Conservation (phyloP, 2,888 invertebrate genomes). For the Thysanoteuthis rhombus region DNA sequence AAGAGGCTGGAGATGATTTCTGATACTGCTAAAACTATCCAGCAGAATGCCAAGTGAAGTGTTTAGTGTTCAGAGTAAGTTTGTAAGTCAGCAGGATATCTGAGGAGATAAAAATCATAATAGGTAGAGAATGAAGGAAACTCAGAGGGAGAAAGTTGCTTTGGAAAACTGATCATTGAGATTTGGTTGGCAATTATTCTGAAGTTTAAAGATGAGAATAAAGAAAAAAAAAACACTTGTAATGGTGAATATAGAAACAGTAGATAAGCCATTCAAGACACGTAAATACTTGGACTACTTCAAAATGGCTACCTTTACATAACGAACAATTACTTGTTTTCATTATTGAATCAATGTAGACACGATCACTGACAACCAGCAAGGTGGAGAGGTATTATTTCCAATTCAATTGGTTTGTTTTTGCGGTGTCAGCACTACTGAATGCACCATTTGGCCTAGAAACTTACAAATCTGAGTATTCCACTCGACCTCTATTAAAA, state of each 20-base stretch:
- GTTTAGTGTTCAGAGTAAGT: background rate
- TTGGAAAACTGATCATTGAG: background rate
- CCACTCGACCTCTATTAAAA: too few relatives aligned
- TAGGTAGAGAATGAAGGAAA: background rate
- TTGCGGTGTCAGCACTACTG: too few relatives aligned
- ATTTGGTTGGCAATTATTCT: background rate
- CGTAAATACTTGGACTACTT: background rate
- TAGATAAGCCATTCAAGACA: background rate
- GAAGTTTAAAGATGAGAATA: background rate
- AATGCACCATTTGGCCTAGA: too few relatives aligned
- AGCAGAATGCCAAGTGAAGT: background rate
- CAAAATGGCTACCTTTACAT: background rate
- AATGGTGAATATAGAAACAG: background rate
- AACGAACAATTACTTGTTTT: background rate
- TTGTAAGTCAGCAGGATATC: background rate
- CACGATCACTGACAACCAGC: too few relatives aligned
- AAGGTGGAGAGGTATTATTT: too few relatives aligned
- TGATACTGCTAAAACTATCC: background rate
- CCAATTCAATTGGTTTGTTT: too few relatives aligned
- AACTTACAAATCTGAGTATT: too few relatives aligned
- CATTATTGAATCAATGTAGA: too few relatives aligned
- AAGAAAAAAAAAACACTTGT: background rate
- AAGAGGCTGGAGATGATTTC: background rate
- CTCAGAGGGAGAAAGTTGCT: too few relatives aligned
- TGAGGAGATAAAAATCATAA: background rate